Evolutionary conservation across 2,113 vertebrate genomes (phyloP).

Genomic region (Miniopterus natalensis): DNA sequence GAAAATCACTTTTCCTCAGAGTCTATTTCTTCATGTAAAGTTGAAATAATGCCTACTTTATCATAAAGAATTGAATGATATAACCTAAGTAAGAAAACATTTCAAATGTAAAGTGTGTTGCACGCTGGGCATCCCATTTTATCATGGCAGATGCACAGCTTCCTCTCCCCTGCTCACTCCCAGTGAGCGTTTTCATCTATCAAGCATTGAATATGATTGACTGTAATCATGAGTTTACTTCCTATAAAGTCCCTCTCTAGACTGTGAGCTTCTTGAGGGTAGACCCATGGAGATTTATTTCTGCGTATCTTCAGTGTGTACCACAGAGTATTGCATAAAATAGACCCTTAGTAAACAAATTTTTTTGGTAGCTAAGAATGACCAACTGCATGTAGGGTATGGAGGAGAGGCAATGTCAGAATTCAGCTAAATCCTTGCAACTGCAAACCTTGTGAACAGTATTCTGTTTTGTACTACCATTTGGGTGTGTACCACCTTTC

Average conservation of each 20-base stretch:
- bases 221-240: background rate
- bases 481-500: background rate
- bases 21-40: background rate
- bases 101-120: background rate
- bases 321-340: background rate
- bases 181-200: background rate
- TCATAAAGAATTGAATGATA: background rate
- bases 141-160: background rate
- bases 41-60: background rate
- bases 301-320: constrained; percentile 1
- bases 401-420: background rate
- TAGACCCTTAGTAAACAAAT: background rate
- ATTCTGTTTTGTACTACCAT: constrained; percentile 2
- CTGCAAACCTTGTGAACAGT: background rate
- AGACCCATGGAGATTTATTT: background rate
- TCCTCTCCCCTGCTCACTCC: background rate
- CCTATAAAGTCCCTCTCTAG: background rate
- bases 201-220: background rate
- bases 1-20: background rate
- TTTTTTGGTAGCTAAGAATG: background rate
- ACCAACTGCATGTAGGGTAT: background rate
- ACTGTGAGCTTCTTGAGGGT: background rate
- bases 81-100: background rate
- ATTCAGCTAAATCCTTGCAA: constrained; percentile 21
- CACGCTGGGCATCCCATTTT: background rate